phyloP scores from a whole-genome alignment of 2,888 invertebrate species.

The Dichetophora obliterata region DNA sequence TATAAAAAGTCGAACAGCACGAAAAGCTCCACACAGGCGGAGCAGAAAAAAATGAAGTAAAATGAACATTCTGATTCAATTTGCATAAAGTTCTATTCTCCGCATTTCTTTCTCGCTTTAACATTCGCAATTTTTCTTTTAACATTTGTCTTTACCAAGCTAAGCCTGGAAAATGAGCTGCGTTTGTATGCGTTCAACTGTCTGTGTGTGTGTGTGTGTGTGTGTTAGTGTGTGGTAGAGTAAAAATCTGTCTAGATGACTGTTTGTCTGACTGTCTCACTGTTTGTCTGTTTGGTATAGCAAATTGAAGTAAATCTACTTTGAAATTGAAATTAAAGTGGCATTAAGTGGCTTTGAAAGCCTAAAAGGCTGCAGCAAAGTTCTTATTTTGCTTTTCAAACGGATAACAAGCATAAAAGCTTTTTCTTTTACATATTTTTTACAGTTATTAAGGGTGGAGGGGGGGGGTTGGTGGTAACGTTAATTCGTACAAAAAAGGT shows the following conservation, averaged over 20 bases:
- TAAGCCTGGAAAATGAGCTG: constrained; percentile 27
- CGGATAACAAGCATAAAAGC: neutral
- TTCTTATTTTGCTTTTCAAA: neutral
- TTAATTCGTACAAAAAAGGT: too few relatives aligned
- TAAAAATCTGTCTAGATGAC: neutral
- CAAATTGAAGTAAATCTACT: constrained; percentile 37
- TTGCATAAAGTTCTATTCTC: constrained; percentile 50
- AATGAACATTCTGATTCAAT: constrained; percentile 54
- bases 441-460: too few relatives aligned
- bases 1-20: constrained; percentile 4
- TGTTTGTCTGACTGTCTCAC: constrained; percentile 6
- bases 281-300: constrained; percentile 36
- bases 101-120: constrained; percentile 2
- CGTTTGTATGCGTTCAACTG: constrained; percentile 19
- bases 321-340: constrained; percentile 40
- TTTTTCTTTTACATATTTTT: too few relatives aligned
- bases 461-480: too few relatives aligned
- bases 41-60: constrained; percentile 29
- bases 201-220: neutral
- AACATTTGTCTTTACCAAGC: constrained; percentile 38
- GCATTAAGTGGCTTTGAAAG: constrained; percentile 29
- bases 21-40: neutral
- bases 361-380: constrained; percentile 23
- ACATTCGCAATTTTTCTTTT: constrained; percentile 42
- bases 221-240: neutral